Conservation (phyloP, 2,797 vertebrate species). For the Eupleurogrammus muticus region DNA sequence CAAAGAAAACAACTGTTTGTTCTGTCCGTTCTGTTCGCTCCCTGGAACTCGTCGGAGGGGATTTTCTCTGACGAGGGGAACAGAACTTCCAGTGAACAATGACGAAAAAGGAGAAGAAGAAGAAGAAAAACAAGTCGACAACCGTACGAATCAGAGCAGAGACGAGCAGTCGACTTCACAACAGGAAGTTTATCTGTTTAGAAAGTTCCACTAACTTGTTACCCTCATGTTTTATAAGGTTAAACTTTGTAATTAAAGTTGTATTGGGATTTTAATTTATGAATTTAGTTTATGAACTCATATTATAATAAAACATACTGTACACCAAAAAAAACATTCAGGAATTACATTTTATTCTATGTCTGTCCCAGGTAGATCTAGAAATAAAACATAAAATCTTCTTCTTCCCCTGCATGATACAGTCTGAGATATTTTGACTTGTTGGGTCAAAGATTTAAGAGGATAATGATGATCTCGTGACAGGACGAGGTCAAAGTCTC, state of each 20-base stretch:
- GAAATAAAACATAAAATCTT: no score
- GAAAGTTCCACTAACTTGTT: not conserved
- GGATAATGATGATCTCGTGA: not conserved
- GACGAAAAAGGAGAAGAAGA: not conserved
- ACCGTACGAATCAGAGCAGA: not conserved
- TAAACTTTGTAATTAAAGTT: no score
- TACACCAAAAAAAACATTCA: no score
- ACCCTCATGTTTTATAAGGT: not conserved
- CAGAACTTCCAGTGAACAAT: not conserved
- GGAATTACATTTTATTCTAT: no score
- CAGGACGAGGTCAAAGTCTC: not conserved
- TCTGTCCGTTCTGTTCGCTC: conserved; percentile 2
- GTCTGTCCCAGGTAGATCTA: not conserved
- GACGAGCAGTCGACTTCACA: not conserved
- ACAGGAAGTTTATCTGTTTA: not conserved
- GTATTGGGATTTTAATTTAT: no score
- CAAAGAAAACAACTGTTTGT: not conserved
- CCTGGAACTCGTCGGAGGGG: not conserved
- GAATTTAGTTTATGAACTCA: no score
- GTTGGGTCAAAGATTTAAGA: not conserved
- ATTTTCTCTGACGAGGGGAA: conserved; percentile 13
- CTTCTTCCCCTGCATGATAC: no score
- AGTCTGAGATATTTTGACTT: not conserved
- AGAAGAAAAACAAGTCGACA: conserved; percentile 8
- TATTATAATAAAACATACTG: no score